Conservation (phyloP, 2,888 invertebrate species). For the Pachymerium ferrugineum region DNA sequence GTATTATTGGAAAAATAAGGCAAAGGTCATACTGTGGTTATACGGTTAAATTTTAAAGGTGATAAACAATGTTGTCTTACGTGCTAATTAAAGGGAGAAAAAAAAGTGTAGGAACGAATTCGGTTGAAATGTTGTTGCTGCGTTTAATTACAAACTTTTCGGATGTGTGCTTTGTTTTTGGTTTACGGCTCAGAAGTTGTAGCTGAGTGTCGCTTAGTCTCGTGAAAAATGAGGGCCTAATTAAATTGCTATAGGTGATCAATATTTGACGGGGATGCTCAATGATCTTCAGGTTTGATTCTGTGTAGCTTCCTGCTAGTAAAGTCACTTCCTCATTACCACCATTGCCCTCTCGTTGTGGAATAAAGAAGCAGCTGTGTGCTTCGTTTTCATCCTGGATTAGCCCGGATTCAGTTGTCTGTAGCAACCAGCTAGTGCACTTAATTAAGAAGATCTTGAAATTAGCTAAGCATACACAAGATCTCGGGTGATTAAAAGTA, state of each 20-base stretch:
- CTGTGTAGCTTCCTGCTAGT: constrained; percentile 1
- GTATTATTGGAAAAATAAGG: neutral
- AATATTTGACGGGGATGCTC: neutral
- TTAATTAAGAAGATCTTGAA: constrained; percentile 6
- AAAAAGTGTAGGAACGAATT: neutral
- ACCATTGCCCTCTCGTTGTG: neutral
- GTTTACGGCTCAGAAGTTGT: neutral
- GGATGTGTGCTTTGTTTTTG: neutral
- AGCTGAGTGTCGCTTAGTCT: neutral
- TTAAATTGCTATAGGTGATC: constrained; percentile 1
- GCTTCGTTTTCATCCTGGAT: constrained; percentile 18
- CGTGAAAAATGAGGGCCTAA: neutral
- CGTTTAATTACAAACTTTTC: neutral
- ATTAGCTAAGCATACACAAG: neutral
- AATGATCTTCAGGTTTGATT: neutral
- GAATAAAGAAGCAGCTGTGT: constrained; percentile 5
- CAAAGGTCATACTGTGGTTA: neutral
- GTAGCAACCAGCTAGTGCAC: neutral
- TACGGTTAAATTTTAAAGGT: neutral
- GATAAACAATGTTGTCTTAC: neutral
- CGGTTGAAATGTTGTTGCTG: neutral
- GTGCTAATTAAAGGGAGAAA: neutral
- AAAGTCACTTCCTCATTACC: constrained; percentile 17
- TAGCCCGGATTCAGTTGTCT: constrained; percentile 1
- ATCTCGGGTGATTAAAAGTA: neutral